Percentiles rank a stretch among this genome's conserved stretches.
Evolutionary conservation across 2,113 vertebrate species (phyloP).

Genomic region (Sterrhoptilus dennistouni): DNA sequence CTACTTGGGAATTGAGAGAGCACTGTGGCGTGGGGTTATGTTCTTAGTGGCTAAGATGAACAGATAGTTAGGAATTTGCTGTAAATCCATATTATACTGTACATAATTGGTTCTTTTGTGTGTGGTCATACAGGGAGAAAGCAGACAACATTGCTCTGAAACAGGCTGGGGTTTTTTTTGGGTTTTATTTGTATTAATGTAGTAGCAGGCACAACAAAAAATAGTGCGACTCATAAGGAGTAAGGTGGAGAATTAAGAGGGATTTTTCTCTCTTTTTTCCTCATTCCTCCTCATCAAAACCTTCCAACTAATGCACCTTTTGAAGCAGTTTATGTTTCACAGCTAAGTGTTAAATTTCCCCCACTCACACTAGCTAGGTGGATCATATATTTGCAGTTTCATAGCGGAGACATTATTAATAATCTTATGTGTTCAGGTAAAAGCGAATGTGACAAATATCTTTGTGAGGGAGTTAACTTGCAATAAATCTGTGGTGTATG

Average conservation of each 20-base stretch:
- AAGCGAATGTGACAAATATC: not conserved
- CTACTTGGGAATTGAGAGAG: not conserved
- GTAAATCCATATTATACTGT: not conserved
- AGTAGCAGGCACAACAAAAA: not conserved
- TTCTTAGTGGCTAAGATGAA: not conserved
- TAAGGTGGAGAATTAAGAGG: not conserved
- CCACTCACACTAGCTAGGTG: not conserved
- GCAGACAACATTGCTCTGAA: not conserved
- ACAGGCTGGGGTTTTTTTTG: not conserved
- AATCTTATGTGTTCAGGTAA: not conserved
- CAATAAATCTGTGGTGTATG: accelerated
- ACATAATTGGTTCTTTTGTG: not conserved
- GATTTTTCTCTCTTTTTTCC: not conserved
- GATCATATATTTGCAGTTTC: not conserved
- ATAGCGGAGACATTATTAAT: not conserved
- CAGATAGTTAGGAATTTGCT: not conserved
- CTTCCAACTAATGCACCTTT: not conserved
- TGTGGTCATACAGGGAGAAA: not conserved
- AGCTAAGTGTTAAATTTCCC: not conserved
- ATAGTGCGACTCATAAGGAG: not conserved
- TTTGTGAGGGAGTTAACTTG: not conserved
- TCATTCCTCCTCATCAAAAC: not conserved
- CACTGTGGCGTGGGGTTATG: not conserved
- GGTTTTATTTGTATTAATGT: not conserved
- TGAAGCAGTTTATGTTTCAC: not conserved